A percentile compares a stretch with the other conserved stretches of the same genome.
phyloP scores from a whole-genome alignment of 2,888 invertebrate species.

The Cetonia aurata region DNA sequence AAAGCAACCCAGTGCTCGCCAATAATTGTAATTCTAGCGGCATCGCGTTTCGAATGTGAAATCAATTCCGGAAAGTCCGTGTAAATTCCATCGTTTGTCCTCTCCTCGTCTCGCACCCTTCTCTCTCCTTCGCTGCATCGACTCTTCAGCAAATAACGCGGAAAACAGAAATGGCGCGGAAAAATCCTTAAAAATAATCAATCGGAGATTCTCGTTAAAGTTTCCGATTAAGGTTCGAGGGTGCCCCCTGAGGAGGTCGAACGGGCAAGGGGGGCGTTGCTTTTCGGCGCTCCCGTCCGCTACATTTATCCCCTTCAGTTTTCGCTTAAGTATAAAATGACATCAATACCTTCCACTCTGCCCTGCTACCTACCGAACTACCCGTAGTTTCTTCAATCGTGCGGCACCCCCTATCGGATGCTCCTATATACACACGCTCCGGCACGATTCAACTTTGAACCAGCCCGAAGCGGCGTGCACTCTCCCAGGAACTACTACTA shows the following conservation, averaged over 20 bases:
- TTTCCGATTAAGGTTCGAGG: slow-evolving; percentile 25
- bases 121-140: neutral
- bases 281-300: slow-evolving; percentile 24
- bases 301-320: slow-evolving; percentile 36
- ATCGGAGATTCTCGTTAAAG: slow-evolving; percentile 36
- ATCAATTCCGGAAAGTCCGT: slow-evolving; percentile 13
- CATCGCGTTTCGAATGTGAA: slow-evolving; percentile 4
- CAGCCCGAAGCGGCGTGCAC: slow-evolving; percentile 45
- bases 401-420: neutral
- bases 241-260: neutral
- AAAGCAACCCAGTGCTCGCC: neutral
- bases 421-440: slow-evolving; percentile 3
- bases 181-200: slow-evolving; percentile 36
- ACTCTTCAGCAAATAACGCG: slow-evolving; percentile 6
- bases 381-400: too few species aligned
- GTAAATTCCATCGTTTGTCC: slow-evolving; percentile 12
- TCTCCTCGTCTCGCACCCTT: neutral
- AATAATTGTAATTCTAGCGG: neutral
- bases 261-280: neutral
- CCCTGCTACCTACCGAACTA: too few species aligned
- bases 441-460: slow-evolving; percentile 35
- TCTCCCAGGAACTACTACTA: slow-evolving; percentile 45
- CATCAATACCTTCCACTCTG: slow-evolving; percentile 43
- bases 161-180: slow-evolving; percentile 28
- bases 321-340: slow-evolving; percentile 45